Conservation (phyloP, 37 sponge, comb jelly and placozoan species). For the Diacarnus erythraeanus region DNA sequence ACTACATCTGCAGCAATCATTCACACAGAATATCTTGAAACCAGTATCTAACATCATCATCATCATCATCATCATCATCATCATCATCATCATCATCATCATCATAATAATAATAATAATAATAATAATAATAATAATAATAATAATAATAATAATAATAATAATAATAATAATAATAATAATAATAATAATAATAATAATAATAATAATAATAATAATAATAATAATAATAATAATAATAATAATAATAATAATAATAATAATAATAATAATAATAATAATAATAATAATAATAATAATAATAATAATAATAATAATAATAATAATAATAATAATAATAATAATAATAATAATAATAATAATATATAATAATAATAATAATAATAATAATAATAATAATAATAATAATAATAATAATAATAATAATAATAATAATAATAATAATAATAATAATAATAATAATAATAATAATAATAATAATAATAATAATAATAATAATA, state of each 20-base stretch:
- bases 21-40: too few species aligned
- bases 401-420: slow-evolving; percentile 1
- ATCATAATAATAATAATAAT: too few species aligned
- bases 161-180: neutral
- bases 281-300: neutral
- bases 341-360: neutral
- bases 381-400: neutral
- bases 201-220: slow-evolving; percentile 1
- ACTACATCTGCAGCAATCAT: too few species aligned
- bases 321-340: slow-evolving; percentile 1
- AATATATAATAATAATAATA: neutral
- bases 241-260: neutral
- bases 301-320: neutral
- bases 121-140: neutral
- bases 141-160: slow-evolving; percentile 1
- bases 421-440: neutral
- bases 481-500: slow-evolving; percentile 3
- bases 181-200: neutral
- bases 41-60: too few species aligned
- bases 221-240: neutral
- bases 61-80: too few species aligned
- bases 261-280: slow-evolving; percentile 1
- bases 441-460: slow-evolving; percentile 1
- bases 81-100: too few species aligned
- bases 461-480: slow-evolving; percentile 3